Evolutionary conservation across 2,797 vertebrate species (phyloP), one percentile per base, ranked within the genome.

Genomic region (Margarornis squamiger): DNA sequence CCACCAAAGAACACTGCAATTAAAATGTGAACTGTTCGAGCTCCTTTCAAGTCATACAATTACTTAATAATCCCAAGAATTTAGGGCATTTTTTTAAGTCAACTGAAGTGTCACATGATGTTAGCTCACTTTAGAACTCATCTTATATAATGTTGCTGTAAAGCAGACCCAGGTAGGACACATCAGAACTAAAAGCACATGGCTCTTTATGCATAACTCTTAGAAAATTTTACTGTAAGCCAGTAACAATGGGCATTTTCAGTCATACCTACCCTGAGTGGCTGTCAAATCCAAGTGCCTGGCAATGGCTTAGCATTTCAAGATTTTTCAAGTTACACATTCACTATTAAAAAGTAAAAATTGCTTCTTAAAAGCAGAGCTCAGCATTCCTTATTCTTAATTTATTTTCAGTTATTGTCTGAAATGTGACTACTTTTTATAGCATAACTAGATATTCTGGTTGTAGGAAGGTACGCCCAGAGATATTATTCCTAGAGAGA

Each of bases 81-180:
- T 88, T 36, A 71, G 79, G 67, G 6, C 34, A 75, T 62, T 91
- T 95, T 95, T 96, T 75, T 76, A 82, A 91, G 38, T 89, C 65
- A 90, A 88, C 48, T 36, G 2, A 70, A 76, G 51, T 79, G 85
- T 92, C 72, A 85, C 45, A 73, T 58, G 41, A 26, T 74, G 58
- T 92, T 91, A 89, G 51, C 51, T 92, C 59, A 54, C 76, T 92
- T 95, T 59, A 76, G 59, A 58, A 68, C n/a, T 78, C 24, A 11
- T 84, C 86, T 96, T 95, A 89, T 20, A 46, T 79, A 95, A 96
- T 78, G 63, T 7, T 71, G n/a, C 68, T 41, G 43, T 59, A 88
- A 92, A 77, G 8, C 5, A 78, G n/a, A 76, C 7, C 26, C 45
- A 91, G 18, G 13, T 45, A 76, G 34, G 29, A 72, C 76, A 65